A percentile compares a stretch with the other conserved stretches of the same genome.
phyloP scores from a whole-genome alignment of 2,797 vertebrate genomes.

The Saguinus oedipus region DNA sequence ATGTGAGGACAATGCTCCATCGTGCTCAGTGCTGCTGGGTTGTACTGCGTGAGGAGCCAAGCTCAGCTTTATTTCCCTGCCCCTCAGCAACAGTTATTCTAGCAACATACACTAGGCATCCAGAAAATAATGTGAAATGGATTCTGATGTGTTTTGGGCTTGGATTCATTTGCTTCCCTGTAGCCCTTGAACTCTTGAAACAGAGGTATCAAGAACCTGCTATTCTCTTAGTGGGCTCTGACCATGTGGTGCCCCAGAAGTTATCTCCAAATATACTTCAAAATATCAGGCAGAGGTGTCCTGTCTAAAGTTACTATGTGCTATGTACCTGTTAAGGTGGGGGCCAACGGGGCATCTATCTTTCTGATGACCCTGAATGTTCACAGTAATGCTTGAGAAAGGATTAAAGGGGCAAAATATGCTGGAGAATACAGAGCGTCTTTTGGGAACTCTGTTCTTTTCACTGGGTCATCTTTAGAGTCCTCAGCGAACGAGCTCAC shows the following conservation, averaged over 20 bases:
- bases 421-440: not conserved
- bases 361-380: not conserved
- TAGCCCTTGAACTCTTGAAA: not conserved
- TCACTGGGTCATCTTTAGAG: not conserved
- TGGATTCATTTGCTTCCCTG: not conserved
- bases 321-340: not conserved
- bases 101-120: not conserved
- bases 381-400: not conserved
- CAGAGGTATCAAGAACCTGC: not conserved
- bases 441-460: not conserved
- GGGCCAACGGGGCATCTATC: not conserved
- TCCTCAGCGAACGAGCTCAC: not conserved
- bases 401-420: not conserved
- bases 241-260: not conserved
- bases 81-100: not conserved
- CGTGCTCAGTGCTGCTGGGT: not conserved
- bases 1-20: not conserved
- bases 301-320: not conserved
- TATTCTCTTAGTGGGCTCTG: not conserved
- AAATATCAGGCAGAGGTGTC: not conserved
- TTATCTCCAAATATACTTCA: not conserved
- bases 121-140: not conserved
- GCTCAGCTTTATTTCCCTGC: not conserved
- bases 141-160: not conserved
- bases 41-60: not conserved